phyloP scores from a whole-genome alignment of 2,888 invertebrate genomes.

The Dynastes tityus region DNA sequence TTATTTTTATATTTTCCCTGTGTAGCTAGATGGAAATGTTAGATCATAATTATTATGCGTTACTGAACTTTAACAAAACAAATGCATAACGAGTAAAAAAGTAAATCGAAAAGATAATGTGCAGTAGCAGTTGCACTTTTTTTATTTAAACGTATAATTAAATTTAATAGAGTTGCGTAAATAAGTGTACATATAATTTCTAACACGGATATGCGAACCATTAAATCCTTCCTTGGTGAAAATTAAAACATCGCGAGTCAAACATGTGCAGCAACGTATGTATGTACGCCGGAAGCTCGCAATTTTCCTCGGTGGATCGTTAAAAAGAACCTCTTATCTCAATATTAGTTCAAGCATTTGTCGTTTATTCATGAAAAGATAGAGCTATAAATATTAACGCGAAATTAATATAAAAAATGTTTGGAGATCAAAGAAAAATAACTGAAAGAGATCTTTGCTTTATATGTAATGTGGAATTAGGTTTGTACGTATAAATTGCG shows the following conservation, averaged over 20 bases:
- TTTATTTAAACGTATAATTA: too few relatives aligned
- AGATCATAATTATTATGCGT: too few relatives aligned
- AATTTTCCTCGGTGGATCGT: conserved; percentile 19
- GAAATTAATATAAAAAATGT: conserved; percentile 38
- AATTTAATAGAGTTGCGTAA: too few relatives aligned
- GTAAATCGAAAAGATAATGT: too few relatives aligned
- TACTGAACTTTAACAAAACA: too few relatives aligned
- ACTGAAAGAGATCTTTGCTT: background rate
- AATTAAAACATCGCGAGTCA: background rate
- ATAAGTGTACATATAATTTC: background rate
- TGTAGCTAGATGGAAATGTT: too few relatives aligned
- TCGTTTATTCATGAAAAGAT: conserved; percentile 29
- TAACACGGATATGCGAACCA: background rate
- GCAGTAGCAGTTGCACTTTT: too few relatives aligned
- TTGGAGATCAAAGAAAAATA: conserved; percentile 8
- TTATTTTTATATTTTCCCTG: too few relatives aligned
- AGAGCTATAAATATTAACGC: conserved; percentile 26
- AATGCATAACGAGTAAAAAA: too few relatives aligned
- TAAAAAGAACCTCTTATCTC: conserved; percentile 44
- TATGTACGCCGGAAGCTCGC: conserved; percentile 12
- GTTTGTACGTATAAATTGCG: background rate
- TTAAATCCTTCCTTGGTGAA: background rate
- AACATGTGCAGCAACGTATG: background rate
- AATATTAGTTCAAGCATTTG: conserved; percentile 33
- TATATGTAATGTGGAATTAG: background rate